Conservation (phyloP, 2,888 invertebrate species). For the Agapostemon virescens region DNA sequence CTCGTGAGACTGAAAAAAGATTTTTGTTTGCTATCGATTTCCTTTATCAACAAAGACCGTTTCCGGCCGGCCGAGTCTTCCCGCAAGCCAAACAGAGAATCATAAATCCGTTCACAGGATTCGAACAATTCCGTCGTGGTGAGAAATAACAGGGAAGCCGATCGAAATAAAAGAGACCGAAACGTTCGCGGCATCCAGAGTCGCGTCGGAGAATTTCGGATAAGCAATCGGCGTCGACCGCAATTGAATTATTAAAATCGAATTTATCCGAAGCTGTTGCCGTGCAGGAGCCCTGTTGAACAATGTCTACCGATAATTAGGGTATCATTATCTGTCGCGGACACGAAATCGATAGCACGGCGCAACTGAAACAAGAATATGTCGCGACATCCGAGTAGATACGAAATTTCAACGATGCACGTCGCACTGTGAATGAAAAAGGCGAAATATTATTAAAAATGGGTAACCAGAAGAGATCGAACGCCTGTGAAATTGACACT, state of each 20-base stretch:
- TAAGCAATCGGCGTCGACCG: background rate
- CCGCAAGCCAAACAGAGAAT: conserved; percentile 14
- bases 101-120: background rate
- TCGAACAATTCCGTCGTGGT: conserved; percentile 1
- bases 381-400: background rate
- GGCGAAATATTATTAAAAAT: no score
- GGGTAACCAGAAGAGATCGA: no score
- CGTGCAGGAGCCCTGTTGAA: background rate
- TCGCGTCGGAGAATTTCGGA: background rate
- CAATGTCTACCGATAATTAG: conserved; percentile 45
- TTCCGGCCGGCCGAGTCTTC: conserved; percentile 2
- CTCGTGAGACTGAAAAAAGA: background rate
- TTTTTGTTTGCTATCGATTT: conserved; percentile 8
- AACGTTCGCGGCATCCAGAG: background rate
- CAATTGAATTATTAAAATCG: conserved; percentile 16
- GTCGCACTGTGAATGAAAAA: no score
- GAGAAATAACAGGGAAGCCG: conserved; percentile 14
- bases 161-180: background rate
- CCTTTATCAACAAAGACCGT: background rate
- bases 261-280: conserved; percentile 15
- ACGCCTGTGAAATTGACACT: no score
- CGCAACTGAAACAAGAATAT: background rate
- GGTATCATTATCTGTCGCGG: conserved; percentile 38
- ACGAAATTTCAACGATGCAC: background rate
- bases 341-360: conserved; percentile 31